These are phyloP conservation scores for Unio pictorum DNA, from an alignment of 2,888 invertebrate species.

Conservation along the genomic window DNA sequence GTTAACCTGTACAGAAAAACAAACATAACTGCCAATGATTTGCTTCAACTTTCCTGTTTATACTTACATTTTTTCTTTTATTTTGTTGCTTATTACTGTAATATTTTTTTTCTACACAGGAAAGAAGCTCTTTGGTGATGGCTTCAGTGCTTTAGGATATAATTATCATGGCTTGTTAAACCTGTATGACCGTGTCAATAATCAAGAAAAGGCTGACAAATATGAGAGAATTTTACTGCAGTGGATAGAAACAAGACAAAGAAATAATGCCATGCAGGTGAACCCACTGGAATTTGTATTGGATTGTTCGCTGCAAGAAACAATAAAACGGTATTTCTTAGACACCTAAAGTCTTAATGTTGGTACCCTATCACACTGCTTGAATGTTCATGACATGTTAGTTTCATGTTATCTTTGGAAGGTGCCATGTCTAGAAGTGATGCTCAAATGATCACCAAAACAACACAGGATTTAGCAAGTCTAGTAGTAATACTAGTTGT, in stretches of 20 bases:
- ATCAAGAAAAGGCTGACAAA: constrained; percentile 77
- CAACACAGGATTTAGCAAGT: too few species aligned
- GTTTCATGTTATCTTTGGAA: too few species aligned
- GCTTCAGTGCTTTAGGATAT: constrained; percentile 94
- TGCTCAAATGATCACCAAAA: too few species aligned
- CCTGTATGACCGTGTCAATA: constrained; percentile 83
- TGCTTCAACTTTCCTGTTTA: too few species aligned
- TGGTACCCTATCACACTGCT: too few species aligned
- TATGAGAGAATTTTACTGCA: constrained; percentile 78
- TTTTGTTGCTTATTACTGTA: constrained; percentile 4
- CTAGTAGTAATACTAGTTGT: too few species aligned
- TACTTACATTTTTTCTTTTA: not conserved
- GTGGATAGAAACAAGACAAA: constrained; percentile 59
- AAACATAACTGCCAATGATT: too few species aligned
- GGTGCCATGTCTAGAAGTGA: too few species aligned
- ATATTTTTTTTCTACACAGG: constrained; percentile 73
- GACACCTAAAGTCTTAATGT: too few species aligned
- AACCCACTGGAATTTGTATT: constrained; percentile 60
- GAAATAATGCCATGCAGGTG: constrained; percentile 56
- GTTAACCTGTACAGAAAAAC: too few species aligned
- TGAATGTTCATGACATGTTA: too few species aligned
- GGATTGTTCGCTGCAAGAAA: constrained; percentile 16
- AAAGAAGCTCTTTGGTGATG: constrained; percentile 87
- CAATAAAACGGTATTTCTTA: constrained; percentile 23
- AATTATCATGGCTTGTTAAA: constrained; percentile 92